Evolutionary conservation across 2,888 invertebrate genomes (phyloP).

Genomic region (Cryptus viduatorius): DNA sequence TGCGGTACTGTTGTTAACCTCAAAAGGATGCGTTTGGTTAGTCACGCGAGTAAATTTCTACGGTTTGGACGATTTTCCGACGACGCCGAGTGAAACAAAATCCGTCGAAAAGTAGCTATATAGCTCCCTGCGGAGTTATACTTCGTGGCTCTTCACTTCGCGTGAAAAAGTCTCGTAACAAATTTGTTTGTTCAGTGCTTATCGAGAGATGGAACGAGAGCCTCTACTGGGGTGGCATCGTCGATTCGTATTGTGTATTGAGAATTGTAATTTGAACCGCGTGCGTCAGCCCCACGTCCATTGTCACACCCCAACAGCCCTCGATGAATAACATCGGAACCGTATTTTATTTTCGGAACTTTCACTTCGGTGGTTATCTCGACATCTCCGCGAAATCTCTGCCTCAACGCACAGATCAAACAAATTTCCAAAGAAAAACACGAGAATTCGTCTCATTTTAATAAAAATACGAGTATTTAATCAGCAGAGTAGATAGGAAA

Average conservation of each 20-base stretch:
- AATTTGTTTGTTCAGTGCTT: constrained; percentile 45
- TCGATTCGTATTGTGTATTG: constrained; percentile 17
- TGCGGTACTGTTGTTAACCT: constrained; percentile 20
- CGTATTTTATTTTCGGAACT: background rate
- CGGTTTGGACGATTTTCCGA: constrained; percentile 36
- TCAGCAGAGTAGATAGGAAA: background rate
- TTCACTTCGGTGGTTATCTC: background rate
- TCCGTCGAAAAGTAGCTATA: background rate
- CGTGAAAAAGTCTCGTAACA: constrained; percentile 19
- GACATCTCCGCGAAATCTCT: background rate
- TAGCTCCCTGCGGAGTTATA: background rate
- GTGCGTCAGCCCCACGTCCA: background rate
- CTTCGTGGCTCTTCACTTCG: background rate
- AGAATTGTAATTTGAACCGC: background rate
- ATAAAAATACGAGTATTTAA: background rate
- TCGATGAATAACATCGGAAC: background rate
- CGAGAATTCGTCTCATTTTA: background rate
- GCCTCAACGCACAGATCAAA: background rate
- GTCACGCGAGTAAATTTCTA: constrained; percentile 50
- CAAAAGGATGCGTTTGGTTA: constrained; percentile 14
- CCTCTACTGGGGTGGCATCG: constrained; percentile 21
- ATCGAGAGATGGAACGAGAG: background rate
- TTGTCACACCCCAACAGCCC: constrained; percentile 2
- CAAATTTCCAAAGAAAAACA: background rate
- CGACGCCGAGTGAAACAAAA: constrained; percentile 15